phyloP scores from a whole-genome alignment of 2,888 invertebrate species.

The Pardosa pseudoannulata region DNA sequence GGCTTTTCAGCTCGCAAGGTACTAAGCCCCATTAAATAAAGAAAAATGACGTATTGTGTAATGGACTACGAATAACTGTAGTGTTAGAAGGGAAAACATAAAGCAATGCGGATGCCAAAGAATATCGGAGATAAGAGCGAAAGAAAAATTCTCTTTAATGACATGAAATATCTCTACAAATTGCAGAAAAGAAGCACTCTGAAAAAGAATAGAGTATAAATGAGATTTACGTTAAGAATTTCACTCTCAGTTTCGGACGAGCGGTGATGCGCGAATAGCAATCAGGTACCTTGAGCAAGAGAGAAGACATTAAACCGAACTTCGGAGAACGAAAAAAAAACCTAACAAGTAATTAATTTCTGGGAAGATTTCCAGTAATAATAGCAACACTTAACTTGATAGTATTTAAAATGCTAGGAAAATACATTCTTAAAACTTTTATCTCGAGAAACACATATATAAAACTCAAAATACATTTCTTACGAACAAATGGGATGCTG shows the following conservation, averaged over 20 bases:
- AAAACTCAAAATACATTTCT: too few relatives aligned
- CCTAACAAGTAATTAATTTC: not conserved
- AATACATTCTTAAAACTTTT: too few relatives aligned
- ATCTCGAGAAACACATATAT: too few relatives aligned
- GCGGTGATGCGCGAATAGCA: slow-evolving; percentile 6
- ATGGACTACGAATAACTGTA: too few relatives aligned
- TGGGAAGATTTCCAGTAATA: too few relatives aligned
- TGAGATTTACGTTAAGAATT: not conserved
- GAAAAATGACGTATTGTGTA: too few relatives aligned
- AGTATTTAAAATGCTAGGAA: too few relatives aligned
- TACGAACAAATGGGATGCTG: too few relatives aligned
- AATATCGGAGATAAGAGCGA: not conserved
- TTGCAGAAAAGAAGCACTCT: not conserved
- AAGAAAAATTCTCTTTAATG: not conserved
- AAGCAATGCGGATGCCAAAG: not conserved
- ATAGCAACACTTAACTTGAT: too few relatives aligned
- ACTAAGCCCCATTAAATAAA: too few relatives aligned
- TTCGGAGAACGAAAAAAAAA: not conserved
- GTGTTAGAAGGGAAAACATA: not conserved
- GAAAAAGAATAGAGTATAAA: not conserved
- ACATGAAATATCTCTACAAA: slow-evolving; percentile 4
- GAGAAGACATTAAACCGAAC: not conserved
- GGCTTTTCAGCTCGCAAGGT: too few relatives aligned
- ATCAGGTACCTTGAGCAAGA: not conserved
- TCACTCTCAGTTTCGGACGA: not conserved